These are phyloP conservation scores for Enteromius anoplus DNA, from an alignment of 2,797 vertebrate genomes.

Conservation along the genomic window DNA sequence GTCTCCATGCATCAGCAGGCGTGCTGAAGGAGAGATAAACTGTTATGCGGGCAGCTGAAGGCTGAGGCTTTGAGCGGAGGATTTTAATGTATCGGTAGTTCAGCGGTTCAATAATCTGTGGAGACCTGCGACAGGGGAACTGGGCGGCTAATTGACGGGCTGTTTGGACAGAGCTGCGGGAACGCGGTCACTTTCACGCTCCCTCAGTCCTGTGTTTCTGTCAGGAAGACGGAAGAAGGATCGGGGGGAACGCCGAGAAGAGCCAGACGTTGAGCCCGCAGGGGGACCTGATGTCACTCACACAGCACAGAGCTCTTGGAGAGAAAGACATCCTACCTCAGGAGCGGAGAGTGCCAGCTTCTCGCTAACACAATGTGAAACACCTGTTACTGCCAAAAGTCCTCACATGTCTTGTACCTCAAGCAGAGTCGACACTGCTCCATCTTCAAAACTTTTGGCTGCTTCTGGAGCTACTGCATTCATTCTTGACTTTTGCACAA, in stretches of 20 bases:
- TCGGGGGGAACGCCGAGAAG: constrained; percentile 8
- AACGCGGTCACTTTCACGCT: constrained; percentile 81
- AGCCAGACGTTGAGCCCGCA: constrained; percentile 63
- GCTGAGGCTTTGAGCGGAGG: constrained; percentile 25
- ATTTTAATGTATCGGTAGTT: constrained; percentile 64
- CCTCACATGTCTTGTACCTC: constrained; percentile 25
- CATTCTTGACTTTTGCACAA: not conserved
- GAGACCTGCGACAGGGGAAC: constrained; percentile 71
- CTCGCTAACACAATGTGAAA: constrained; percentile 50
- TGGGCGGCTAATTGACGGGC: constrained; percentile 77
- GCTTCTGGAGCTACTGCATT: not conserved
- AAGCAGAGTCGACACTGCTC: constrained; percentile 12
- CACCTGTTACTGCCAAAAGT: constrained; percentile 54
- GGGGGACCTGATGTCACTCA: constrained; percentile 71
- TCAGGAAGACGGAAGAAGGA: constrained; percentile 58
- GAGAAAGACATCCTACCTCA: constrained; percentile 48
- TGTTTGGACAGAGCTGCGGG: constrained; percentile 70
- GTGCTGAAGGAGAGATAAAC: constrained; percentile 42
- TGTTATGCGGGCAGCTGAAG: constrained; percentile 12
- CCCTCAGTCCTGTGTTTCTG: constrained; percentile 66
- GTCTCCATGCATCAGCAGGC: not conserved
- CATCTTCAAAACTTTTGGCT: constrained; percentile 31
- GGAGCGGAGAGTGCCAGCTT: constrained; percentile 45
- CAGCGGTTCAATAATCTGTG: constrained; percentile 68
- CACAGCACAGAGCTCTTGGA: constrained; percentile 61